Conservation (phyloP, 1,140 invertebrate species). For the Drosophila simulans region DNA sequence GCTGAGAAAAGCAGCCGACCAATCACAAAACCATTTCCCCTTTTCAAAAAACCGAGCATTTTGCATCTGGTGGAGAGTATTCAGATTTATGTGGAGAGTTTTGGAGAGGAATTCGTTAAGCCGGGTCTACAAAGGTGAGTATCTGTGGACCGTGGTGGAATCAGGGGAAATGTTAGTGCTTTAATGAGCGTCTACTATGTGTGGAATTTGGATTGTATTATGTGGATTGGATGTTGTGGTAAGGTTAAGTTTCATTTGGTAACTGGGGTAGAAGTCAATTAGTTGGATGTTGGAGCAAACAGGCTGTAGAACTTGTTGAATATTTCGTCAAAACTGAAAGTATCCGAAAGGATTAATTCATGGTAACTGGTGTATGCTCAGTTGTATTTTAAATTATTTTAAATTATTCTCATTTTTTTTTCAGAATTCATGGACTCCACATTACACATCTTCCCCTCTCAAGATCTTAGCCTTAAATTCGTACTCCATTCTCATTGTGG, state of each 20-base stretch:
- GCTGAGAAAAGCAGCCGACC: constrained; percentile 49
- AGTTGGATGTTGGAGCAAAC: not conserved
- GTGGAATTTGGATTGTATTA: constrained; percentile 7
- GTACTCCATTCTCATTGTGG: not conserved
- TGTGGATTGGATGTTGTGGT: constrained; percentile 13
- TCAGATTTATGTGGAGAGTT: constrained; percentile 18
- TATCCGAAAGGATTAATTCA: not conserved
- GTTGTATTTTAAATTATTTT: no score
- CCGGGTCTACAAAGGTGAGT: constrained; percentile 38
- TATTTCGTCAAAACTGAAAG: not conserved
- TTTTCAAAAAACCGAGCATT: constrained; percentile 37
- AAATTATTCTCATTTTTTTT: no score
- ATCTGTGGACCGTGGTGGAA: constrained; percentile 7
- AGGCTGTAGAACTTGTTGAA: not conserved
- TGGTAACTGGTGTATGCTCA: no score
- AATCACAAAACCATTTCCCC: constrained; percentile 51
- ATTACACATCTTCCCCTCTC: not conserved
- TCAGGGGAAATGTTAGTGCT: not conserved
- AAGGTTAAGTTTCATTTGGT: not conserved
- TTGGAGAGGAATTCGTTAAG: constrained; percentile 3
- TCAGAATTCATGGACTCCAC: not conserved
- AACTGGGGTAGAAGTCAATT: not conserved
- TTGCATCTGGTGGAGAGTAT: constrained; percentile 25
- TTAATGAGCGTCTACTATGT: not conserved
- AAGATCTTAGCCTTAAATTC: not conserved